Conservation (phyloP, 2,797 vertebrate genomes). For the Chiroxiphia lanceolata region DNA sequence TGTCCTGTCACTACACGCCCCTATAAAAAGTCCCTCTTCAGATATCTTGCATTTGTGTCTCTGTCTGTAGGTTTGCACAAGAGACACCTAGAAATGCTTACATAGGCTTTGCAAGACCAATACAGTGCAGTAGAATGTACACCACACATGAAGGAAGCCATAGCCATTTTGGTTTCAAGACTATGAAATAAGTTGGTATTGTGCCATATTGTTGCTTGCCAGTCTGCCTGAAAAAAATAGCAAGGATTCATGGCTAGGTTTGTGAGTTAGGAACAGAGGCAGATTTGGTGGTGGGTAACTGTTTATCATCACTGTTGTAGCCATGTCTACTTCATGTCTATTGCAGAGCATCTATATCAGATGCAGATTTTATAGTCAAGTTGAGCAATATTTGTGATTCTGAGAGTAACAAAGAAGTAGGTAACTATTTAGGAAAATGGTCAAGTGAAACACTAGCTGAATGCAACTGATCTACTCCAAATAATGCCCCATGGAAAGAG, state of each 20-base stretch:
- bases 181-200: neutral
- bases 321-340: neutral
- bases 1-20: accelerated
- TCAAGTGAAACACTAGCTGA: neutral
- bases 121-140: neutral
- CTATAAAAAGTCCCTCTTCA: neutral
- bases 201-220: neutral
- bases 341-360: neutral
- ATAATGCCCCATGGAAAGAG: neutral
- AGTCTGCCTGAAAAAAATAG: neutral
- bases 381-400: neutral
- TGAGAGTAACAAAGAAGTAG: neutral
- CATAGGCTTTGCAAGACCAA: neutral
- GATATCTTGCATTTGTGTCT: neutral
- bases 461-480: neutral
- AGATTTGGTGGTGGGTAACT: neutral
- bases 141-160: neutral
- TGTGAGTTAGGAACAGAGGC: neutral
- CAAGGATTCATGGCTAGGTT: neutral
- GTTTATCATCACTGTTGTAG: neutral
- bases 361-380: neutral
- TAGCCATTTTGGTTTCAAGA: neutral
- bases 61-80: neutral
- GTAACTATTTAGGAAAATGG: neutral
- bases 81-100: neutral